Base-by-base conservation (phyloP, 2,888 invertebrate species). In the Heliconius sara region DNA sequence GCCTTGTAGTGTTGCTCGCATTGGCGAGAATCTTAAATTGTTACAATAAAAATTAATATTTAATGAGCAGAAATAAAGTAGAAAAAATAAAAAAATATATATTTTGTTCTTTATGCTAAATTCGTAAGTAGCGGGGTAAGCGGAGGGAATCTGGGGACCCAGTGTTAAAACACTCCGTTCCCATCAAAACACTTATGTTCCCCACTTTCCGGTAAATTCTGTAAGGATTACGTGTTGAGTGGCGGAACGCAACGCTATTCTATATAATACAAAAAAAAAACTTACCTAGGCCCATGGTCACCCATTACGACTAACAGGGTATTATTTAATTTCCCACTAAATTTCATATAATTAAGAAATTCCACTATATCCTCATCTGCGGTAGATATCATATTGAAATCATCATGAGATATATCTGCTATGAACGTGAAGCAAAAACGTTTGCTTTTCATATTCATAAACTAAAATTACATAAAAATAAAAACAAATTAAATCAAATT, bases 401-500 rank as follows among this genome's bases (percentile, higher is more conserved):
- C 97, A 85, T 98, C 97, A 86, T 99, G 99, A 0, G 98, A 98
- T 30, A 98, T 96, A 86, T 98, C 98, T 0, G 97, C 97, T 86
- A 99, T 98, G 92, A 99, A 99, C 16, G 97, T 97, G 88, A 99
- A 98, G 16, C 96, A 93, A 90, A 99, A 99, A 85, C 97, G 97
- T 0, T 98, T 93, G 7, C 89, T 89, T 7, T 89, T 88, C 5
- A 90, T 74, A 2, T 85, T 84, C 73, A 92, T 82, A 79, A 94
- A 93, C 94, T 94, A 89, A 79, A 83, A 80, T 22, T 6, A 27
- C 39, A 27, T n/a, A 60, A 1, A 47, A 47, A 16, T 47, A 34
- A 34, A 34, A 6, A 34, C n/a, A n/a, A n/a, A n/a, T 30, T 30
- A 4, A 30, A 30, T 34, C 34, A 9, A 39, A 39, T 39, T 10